phyloP scores from a whole-genome alignment of 2,113 vertebrate genomes.

The Galbula dea region DNA sequence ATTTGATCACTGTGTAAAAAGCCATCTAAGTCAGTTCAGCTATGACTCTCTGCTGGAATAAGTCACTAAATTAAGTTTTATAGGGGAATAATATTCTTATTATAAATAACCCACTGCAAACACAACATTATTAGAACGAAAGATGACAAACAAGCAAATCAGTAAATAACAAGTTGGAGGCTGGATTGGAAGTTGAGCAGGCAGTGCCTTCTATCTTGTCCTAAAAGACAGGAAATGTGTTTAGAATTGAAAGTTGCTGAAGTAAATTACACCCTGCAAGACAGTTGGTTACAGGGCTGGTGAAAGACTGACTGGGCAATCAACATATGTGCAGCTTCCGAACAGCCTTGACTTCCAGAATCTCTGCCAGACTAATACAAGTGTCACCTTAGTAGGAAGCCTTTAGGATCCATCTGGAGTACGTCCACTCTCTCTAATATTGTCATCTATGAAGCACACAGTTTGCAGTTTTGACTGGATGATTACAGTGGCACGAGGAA shows the following conservation, averaged over 20 bases:
- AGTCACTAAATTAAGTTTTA: background rate
- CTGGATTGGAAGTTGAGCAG: background rate
- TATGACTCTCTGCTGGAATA: background rate
- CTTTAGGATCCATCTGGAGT: background rate
- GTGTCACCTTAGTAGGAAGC: background rate
- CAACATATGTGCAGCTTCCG: background rate
- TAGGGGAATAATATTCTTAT: background rate
- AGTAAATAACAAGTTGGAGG: background rate
- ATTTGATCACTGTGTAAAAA: background rate
- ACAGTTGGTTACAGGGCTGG: background rate
- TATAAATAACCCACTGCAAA: background rate
- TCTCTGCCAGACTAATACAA: background rate
- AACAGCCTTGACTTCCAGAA: background rate
- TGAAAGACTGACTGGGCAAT: background rate
- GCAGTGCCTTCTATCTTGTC: background rate
- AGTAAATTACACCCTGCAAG: background rate
- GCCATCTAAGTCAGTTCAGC: background rate
- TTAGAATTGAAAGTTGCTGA: background rate
- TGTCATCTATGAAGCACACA: background rate
- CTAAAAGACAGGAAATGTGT: background rate
- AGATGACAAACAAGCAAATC: background rate
- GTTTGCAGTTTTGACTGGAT: background rate
- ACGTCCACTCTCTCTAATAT: background rate
- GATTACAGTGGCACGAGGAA: background rate
- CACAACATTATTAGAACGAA: background rate